Evolutionary conservation across 2,888 invertebrate genomes (phyloP), one percentile per base, ranked within the genome.

Genomic region (Tridacna crocea): DNA sequence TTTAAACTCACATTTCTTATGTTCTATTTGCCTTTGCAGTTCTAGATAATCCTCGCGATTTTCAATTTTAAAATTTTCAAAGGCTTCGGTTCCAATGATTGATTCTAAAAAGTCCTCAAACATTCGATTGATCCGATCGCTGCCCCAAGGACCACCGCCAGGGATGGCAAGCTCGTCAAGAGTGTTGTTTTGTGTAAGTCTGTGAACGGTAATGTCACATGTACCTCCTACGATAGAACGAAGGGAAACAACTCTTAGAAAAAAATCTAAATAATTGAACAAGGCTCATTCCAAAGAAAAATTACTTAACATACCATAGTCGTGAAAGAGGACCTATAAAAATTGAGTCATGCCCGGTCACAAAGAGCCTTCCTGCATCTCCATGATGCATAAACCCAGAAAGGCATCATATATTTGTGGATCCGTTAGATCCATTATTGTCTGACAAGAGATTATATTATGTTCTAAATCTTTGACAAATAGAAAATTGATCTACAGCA

Each of bases 61-160:
- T 27, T 72, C 36, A 4, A 22, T n/a, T 46, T 70, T 24, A 63
- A 84, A 80, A 19, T 60, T 47, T n/a, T 48, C 19, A 36, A 75
- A 75, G 12, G 75, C 80, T 22, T 22, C 51, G 8, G 61, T 80
- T 8, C 83, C 83, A 48, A 75, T 61, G 8, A 80, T 10, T 26
- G 72, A 48, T 15, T 78, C 19, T 13, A 80, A 17, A 47, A 80
- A 80, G 22, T 73, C 46, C 48, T 74, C 61, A 48, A 81, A 68
- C 55, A 66, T 73, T 36, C 65, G 46, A 27, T 84, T 84, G 24
- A 81, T 81, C 15, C 36, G 75, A 27, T 80, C 78, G 22, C 73
- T 66, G 0, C 84, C 81, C 73, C 78, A 81, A 11, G 80, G 79
- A 10, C 84, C 81, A 26, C 84, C 84, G 13, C 26, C 65, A 0